Evolutionary conservation across 2,888 invertebrate species (phyloP), one percentile per base, ranked within the genome.

Genomic region (Sialis lutaria): DNA sequence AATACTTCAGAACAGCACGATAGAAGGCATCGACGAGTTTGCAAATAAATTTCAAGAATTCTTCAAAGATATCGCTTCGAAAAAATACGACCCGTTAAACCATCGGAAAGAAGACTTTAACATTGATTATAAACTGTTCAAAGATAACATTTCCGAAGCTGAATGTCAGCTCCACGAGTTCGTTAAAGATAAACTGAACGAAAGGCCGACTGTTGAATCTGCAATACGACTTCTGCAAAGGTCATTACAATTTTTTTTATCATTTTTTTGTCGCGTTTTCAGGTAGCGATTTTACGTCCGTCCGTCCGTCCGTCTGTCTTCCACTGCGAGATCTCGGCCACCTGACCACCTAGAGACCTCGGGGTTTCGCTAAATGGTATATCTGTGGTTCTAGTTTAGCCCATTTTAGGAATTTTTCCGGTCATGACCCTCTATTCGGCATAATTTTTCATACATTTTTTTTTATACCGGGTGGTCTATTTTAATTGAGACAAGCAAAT

Each of bases 21-120:
- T 91, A 42, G 88, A 88, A 62, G 86, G 86, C 1, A 81, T 89
- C 57, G 85, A 88, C 54, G 73, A 72, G 45, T 80, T 75, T 58
- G 77, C 82, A 1, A 59, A 69, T 4, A 78, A 75, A 55, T 84
- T 89, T 53, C 74, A 75, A 42, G 71, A 72, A 37, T 70, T 82
- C 5, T 79, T 78, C 52, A 70, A 73, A 49, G 68, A 68, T 22
- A 81, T 90, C 44, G 76, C 81, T 5, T 67, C 73, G 2, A 80
- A 85, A 60, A 71, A 75, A 0, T 88, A 89, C 55, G 85, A 90
- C 62, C 79, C 85, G 0, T 63, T 91, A 39, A 82, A 90, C 62
- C 85, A 87, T 60, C 74, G 88, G 55, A 77, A 76, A 54, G 62
- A 66, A 1, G 75, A 77, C 56, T 90, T 90, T 58, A 82, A 89